Base-by-base conservation (phyloP, 2,888 invertebrate genomes). In the Netelia inedita region DNA sequence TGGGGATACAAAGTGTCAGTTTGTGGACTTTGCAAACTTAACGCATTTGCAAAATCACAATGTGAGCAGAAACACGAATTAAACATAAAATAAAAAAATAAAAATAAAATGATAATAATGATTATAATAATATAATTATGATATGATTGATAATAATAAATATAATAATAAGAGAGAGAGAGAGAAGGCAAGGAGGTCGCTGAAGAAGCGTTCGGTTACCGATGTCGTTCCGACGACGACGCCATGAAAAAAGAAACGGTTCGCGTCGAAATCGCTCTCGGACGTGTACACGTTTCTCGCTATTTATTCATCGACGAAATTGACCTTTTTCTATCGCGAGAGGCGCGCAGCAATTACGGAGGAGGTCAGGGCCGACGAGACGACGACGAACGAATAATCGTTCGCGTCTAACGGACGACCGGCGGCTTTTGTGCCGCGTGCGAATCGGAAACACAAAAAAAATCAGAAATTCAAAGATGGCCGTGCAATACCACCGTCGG, bases 281-380 rank as follows among this genome's bases (percentile, higher is more conserved):
- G 65, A 79, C 79, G 55, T 23, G n/a, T 71, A 50, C 14, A 71
- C 19, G 14, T 50, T 53, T n/a, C 66, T 61, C 72, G 76, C 76
- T 82, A 35, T 76, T 66, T 86, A 87, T 87, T 84, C 79, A 86
- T 81, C 86, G 83, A 80, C 81, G 83, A 81, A 76, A 79, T 74
- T 86, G 82, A 87, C 85, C 85, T 83, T 82, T 81, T 86, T 85
- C 80, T 79, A 82, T 82, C 76, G 82, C 73, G 73, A 73, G 82
- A 72, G 78, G 46, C 35, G n/a, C 14, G 83, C 79, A 86, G 85
- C 85, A 86, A 76, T 72, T 57, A 73, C 61, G 84, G 76, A 86
- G 78, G 86, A 88, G 89, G 87, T 88, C 88, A 88, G 87, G 88
- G 88, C 79, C 85, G 85, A 43, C 63, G 85, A 87, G 79, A 63